phyloP scores from a whole-genome alignment of 2,888 invertebrate genomes.

The Rhingia rostrata region DNA sequence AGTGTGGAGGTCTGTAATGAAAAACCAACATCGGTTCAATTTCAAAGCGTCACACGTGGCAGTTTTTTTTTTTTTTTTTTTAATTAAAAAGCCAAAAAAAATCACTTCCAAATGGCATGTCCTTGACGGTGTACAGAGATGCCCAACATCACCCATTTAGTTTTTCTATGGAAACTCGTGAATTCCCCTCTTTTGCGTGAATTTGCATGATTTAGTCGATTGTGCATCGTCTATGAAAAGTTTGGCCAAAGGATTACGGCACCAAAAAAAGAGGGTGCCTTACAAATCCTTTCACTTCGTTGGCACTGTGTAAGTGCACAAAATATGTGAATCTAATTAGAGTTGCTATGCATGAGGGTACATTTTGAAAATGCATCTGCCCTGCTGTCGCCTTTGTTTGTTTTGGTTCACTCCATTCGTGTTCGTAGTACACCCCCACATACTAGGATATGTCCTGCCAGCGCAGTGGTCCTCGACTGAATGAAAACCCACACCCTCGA shows the following conservation, averaged over 20 bases:
- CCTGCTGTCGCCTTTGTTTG: neutral
- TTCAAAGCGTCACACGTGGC: constrained; percentile 58
- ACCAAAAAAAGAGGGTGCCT: constrained; percentile 6
- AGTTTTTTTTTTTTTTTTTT: constrained; percentile 45
- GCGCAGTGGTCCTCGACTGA: constrained; percentile 6
- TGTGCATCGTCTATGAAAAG: constrained; percentile 35
- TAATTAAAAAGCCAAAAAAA: constrained; percentile 28
- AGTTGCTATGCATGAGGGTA: constrained; percentile 63
- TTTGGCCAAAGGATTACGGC: constrained; percentile 32
- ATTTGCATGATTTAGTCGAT: constrained; percentile 56
- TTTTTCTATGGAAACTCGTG: neutral
- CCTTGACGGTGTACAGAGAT: constrained; percentile 45
- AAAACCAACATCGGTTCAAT: constrained; percentile 54
- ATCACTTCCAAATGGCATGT: constrained; percentile 2
- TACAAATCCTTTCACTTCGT: neutral
- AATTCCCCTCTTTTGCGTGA: constrained; percentile 33
- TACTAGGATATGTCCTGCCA: constrained; percentile 29
- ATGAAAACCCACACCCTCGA: constrained; percentile 11
- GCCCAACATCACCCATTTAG: constrained; percentile 47
- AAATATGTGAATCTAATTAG: constrained; percentile 63
- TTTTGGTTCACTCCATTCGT: constrained; percentile 13
- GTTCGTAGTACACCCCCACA: constrained; percentile 13
- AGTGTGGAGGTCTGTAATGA: constrained; percentile 22
- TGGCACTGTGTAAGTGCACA: constrained; percentile 1
- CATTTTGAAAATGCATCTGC: constrained; percentile 58